A percentile compares a stretch with the other conserved stretches of the same genome.
Conservation (phyloP, 2,888 invertebrate species). For the Agrotis exclamationis region DNA sequence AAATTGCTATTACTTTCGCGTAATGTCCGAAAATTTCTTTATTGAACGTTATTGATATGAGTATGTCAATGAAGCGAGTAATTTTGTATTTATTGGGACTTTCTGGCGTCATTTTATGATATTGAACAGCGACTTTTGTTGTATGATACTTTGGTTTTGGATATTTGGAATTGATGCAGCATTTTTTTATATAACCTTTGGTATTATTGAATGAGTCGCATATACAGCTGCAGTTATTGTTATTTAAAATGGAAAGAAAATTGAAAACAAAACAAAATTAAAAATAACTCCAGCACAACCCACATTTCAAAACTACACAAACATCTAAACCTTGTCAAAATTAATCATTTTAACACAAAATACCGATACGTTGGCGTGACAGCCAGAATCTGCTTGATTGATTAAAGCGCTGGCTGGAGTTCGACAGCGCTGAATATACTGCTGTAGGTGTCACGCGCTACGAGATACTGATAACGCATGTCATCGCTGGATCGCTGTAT, state of each 20-base stretch:
- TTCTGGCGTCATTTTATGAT: background rate
- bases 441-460: conserved; percentile 48
- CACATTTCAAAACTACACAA: conserved; percentile 32
- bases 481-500: conserved; percentile 30
- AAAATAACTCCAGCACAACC: background rate
- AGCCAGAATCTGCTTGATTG: conserved; percentile 65
- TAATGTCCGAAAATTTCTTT: conserved; percentile 45
- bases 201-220: background rate
- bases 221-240: background rate
- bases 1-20: conserved; percentile 62
- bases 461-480: conserved; percentile 60
- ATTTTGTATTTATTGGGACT: conserved; percentile 29
- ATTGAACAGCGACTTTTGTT: background rate
- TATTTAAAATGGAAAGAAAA: conserved; percentile 8
- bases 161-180: no score
- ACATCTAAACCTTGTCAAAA: conserved; percentile 43
- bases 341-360: conserved; percentile 66
- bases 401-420: conserved; percentile 48
- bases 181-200: background rate
- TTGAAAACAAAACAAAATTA: background rate
- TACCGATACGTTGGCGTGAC: conserved; percentile 60
- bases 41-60: conserved; percentile 59
- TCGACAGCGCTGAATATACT: conserved; percentile 61
- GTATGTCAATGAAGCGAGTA: conserved; percentile 37
- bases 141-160: background rate